These are phyloP conservation scores for Enoplosus armatus DNA, from an alignment of 2,797 vertebrate genomes.

Conservation along the genomic window DNA sequence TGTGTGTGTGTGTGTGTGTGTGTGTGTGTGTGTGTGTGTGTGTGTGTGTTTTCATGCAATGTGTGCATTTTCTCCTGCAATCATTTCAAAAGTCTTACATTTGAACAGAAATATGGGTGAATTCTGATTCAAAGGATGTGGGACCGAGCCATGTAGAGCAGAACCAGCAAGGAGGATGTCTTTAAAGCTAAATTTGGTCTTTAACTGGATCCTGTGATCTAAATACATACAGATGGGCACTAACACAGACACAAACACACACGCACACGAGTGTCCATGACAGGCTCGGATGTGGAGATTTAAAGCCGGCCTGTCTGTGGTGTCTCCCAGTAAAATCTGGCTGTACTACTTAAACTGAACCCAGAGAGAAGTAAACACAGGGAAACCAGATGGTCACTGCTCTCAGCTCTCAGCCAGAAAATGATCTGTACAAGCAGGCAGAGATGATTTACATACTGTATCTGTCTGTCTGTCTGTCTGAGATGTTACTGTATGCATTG, in stretches of 20 bases:
- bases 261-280: conserved; percentile 27
- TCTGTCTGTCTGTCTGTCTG: conserved; percentile 34
- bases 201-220: conserved; percentile 53
- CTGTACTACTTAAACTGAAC: conserved; percentile 65
- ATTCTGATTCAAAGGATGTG: conserved; percentile 13
- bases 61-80: not conserved
- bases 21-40: not conserved
- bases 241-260: conserved; percentile 4
- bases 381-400: conserved; percentile 73
- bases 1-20: not conserved
- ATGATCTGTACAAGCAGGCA: conserved; percentile 56
- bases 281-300: conserved; percentile 55
- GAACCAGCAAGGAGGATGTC: conserved; percentile 21
- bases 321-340: conserved; percentile 66
- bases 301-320: conserved; percentile 57
- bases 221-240: conserved; percentile 45
- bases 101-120: not conserved
- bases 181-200: conserved; percentile 48
- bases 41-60: conserved; percentile 21
- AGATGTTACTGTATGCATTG: not conserved
- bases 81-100: conserved; percentile 1
- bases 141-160: not conserved
- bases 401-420: conserved; percentile 62
- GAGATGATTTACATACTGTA: conserved; percentile 41
- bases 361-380: conserved; percentile 70